Evolutionary conservation across 2,797 vertebrate species (phyloP).

Genomic region (Molothrus aeneus): DNA sequence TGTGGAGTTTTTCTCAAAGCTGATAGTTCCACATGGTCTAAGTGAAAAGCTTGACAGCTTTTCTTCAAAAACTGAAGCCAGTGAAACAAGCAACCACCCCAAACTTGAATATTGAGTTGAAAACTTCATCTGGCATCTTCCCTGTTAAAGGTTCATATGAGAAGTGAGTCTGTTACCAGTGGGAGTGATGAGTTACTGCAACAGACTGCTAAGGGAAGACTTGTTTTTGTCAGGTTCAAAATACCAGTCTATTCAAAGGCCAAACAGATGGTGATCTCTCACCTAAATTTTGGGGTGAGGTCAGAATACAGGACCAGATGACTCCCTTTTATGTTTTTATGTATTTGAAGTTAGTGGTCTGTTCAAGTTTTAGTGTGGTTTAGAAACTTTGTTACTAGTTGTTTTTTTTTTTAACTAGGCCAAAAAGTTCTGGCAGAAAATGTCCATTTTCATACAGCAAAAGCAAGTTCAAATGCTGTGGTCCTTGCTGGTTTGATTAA

Average conservation of each 20-base stretch:
- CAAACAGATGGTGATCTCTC: neutral
- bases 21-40: neutral
- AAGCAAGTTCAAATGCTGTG: neutral
- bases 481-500: neutral
- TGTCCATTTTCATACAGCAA: neutral
- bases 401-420: neutral
- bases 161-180: neutral
- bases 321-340: neutral
- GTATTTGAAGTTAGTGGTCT: neutral
- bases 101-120: neutral
- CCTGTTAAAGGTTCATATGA: neutral
- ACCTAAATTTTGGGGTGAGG: neutral
- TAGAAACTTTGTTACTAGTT: neutral
- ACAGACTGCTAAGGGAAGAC: neutral
- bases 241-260: neutral
- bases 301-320: neutral
- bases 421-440: neutral
- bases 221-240: neutral
- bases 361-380: neutral
- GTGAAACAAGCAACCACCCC: neutral
- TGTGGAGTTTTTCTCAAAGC: neutral
- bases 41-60: neutral
- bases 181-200: neutral
- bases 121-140: neutral
- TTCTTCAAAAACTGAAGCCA: neutral